A percentile compares a stretch with the other conserved stretches of the same genome.
Conservation (phyloP, 2,888 invertebrate species). For the Pardosa pseudoannulata region DNA sequence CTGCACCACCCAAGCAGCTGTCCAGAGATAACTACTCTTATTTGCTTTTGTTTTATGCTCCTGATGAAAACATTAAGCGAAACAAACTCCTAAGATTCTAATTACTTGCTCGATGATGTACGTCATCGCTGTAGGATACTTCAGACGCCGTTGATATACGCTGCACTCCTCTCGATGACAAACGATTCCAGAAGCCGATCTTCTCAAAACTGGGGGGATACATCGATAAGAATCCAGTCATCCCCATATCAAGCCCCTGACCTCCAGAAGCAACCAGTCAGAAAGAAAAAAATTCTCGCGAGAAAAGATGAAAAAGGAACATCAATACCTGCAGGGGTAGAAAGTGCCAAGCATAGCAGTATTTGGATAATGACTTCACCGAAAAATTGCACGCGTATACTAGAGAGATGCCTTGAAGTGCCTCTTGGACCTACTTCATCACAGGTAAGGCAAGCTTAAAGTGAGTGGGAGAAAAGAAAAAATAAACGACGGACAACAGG, state of each 20-base stretch:
- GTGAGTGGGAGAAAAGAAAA: no score
- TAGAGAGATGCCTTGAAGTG: slow-evolving; percentile 34
- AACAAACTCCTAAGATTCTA: slow-evolving; percentile 44
- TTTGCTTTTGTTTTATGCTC: slow-evolving; percentile 37
- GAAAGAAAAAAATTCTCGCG: neutral
- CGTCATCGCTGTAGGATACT: slow-evolving; percentile 28
- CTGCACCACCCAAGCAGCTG: slow-evolving; percentile 37
- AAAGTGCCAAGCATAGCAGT: slow-evolving; percentile 31
- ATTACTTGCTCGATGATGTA: slow-evolving; percentile 52
- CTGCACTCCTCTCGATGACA: slow-evolving; percentile 37
- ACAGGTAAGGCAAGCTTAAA: neutral
- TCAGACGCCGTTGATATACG: slow-evolving; percentile 31
- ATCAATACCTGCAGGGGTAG: slow-evolving; percentile 37
- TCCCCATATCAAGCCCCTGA: slow-evolving; percentile 47
- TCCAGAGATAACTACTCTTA: neutral
- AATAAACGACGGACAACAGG: no score
- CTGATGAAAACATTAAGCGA: slow-evolving; percentile 44
- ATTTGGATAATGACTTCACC: slow-evolving; percentile 50
- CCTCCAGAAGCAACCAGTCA: slow-evolving; percentile 28
- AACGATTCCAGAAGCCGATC: slow-evolving; percentile 31
- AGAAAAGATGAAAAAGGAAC: neutral
- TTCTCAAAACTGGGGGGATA: slow-evolving; percentile 5
- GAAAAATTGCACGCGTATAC: slow-evolving; percentile 27
- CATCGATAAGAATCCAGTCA: slow-evolving; percentile 59
- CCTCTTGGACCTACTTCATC: slow-evolving; percentile 37